Percentiles rank a stretch among this genome's conserved stretches.
phyloP scores from a whole-genome alignment of 2,797 vertebrate species.

The Echeneis naucrates region DNA sequence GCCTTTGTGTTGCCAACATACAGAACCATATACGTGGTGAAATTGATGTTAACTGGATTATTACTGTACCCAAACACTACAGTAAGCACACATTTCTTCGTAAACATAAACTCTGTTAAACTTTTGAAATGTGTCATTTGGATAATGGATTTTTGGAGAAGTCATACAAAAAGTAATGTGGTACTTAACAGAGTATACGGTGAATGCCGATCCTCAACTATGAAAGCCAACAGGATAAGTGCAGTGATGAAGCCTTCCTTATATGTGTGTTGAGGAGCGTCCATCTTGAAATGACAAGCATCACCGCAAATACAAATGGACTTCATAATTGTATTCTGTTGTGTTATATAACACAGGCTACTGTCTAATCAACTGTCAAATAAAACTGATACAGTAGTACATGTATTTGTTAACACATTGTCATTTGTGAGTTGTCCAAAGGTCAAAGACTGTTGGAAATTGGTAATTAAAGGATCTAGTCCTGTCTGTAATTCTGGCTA shows the following conservation, averaged over 20 bases:
- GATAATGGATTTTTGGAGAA: slow-evolving; percentile 6
- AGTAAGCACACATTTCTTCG: slow-evolving; percentile 35
- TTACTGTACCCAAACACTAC: slow-evolving; percentile 13
- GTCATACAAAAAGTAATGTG: slow-evolving; percentile 17
- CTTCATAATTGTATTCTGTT: not conserved
- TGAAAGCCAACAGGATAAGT: slow-evolving; percentile 32
- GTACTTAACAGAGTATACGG: slow-evolving; percentile 2
- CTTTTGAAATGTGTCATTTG: slow-evolving; percentile 30
- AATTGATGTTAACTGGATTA: slow-evolving; percentile 13
- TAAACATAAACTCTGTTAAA: slow-evolving; percentile 45
- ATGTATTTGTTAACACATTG: slow-evolving; percentile 1
- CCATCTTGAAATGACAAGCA: slow-evolving; percentile 6
- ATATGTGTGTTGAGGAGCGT: slow-evolving; percentile 2
- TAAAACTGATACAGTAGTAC: not conserved
- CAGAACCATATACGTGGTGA: slow-evolving; percentile 32
- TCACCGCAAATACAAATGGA: slow-evolving; percentile 4
- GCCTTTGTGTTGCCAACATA: slow-evolving; percentile 26
- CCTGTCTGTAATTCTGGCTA: slow-evolving; percentile 47
- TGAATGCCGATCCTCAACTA: slow-evolving; percentile 2
- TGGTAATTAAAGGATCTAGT: slow-evolving; percentile 60
- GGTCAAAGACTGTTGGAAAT: slow-evolving; percentile 44
- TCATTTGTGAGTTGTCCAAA: slow-evolving; percentile 30
- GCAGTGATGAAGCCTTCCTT: slow-evolving; percentile 21
- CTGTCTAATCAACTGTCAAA: slow-evolving; percentile 18
- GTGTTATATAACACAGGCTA: not conserved